Conservation (phyloP, 2,888 invertebrate species). For the Netelia melanura region DNA sequence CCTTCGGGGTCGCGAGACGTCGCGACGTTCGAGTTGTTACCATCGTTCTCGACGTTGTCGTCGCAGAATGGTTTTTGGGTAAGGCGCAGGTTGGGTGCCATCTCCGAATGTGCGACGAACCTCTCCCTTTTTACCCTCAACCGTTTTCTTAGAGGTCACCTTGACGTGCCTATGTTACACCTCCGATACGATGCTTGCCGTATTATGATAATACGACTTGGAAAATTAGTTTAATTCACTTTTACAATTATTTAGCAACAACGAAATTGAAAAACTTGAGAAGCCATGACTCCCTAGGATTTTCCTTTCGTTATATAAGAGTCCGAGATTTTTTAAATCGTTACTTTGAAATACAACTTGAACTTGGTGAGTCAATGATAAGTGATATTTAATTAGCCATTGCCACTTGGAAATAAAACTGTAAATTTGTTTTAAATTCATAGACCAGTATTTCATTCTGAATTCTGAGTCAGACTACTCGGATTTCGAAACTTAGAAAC, state of each 20-base stretch:
- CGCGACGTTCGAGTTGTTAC: conserved; percentile 34
- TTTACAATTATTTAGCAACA: not conserved
- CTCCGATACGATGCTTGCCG: not conserved
- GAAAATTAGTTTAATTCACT: not conserved
- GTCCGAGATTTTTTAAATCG: too few species aligned
- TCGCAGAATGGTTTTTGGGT: conserved; percentile 19
- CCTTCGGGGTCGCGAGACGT: conserved; percentile 45
- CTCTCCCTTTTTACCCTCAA: not conserved
- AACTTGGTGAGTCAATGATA: too few species aligned
- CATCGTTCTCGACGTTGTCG: conserved; percentile 24
- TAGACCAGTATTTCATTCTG: too few species aligned
- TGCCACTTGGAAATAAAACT: too few species aligned
- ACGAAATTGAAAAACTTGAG: too few species aligned
- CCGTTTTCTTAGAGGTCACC: conserved; percentile 47
- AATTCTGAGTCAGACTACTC: not conserved
- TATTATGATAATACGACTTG: not conserved
- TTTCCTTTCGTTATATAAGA: too few species aligned
- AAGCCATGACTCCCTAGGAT: too few species aligned
- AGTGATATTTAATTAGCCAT: too few species aligned
- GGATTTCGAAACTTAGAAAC: not conserved
- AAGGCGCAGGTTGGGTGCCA: conserved; percentile 17
- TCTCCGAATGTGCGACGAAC: conserved; percentile 25
- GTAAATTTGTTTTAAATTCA: too few species aligned
- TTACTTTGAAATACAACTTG: too few species aligned
- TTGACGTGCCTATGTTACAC: conserved; percentile 19